phyloP scores from a whole-genome alignment of 2,797 vertebrate genomes.

The Acropternis orthonyx region DNA sequence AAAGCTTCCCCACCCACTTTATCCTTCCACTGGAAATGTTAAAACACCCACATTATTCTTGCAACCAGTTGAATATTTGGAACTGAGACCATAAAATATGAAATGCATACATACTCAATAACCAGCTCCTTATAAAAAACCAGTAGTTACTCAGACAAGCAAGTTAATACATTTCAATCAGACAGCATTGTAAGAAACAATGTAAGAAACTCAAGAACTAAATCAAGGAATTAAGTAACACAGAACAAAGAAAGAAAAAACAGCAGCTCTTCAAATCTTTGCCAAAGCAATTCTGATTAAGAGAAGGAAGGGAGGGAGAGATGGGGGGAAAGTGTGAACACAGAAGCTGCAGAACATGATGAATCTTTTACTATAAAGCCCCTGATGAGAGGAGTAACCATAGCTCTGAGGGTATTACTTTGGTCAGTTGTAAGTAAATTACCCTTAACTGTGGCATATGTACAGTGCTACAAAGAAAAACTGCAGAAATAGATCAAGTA shows the following conservation, averaged over 20 bases:
- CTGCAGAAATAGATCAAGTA: constrained; percentile 70
- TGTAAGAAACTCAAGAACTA: neutral
- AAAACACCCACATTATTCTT: constrained; percentile 52
- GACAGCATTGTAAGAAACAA: neutral
- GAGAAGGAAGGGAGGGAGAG: neutral
- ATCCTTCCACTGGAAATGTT: constrained; percentile 36
- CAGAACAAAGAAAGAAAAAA: constrained; percentile 7
- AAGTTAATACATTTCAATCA: neutral
- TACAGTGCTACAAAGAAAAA: constrained; percentile 62
- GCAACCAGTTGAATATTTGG: constrained; percentile 27
- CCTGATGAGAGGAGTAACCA: constrained; percentile 9
- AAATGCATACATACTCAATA: neutral
- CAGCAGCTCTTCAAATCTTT: neutral
- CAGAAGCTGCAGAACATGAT: neutral
- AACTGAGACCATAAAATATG: neutral
- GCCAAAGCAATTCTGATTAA: constrained; percentile 8
- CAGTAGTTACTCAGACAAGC: neutral
- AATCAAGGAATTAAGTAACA: neutral
- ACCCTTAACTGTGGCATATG: constrained; percentile 42
- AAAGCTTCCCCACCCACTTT: neutral
- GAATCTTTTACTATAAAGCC: neutral
- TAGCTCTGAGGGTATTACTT: neutral
- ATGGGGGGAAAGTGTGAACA: neutral
- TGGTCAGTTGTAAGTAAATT: constrained; percentile 43
- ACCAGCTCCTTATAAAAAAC: neutral